Conservation (phyloP, 2,888 invertebrate genomes). For the Abscondita cerata region DNA sequence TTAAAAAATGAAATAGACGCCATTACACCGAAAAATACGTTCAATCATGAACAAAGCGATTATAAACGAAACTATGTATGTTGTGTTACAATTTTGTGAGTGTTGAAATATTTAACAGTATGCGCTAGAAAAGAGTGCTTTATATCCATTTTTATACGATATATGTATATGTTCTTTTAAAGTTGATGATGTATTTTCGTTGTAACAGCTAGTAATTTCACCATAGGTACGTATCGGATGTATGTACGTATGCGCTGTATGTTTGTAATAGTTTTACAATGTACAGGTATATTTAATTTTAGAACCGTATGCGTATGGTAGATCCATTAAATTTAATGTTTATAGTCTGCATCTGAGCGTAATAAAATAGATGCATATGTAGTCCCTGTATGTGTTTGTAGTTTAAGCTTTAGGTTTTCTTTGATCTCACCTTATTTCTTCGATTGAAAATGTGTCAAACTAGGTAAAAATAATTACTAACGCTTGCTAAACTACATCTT, state of each 20-base stretch:
- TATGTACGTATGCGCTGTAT: no score
- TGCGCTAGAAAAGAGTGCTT: neutral
- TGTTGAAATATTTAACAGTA: neutral
- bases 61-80: no score
- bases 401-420: no score
- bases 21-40: no score
- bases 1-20: no score
- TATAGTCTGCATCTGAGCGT: constrained; percentile 20
- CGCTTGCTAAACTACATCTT: neutral
- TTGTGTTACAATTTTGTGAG: neutral
- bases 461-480: no score
- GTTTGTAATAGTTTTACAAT: constrained; percentile 4
- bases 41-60: no score
- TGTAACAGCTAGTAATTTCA: constrained; percentile 4
- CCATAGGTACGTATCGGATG: neutral
- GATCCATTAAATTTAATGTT: constrained; percentile 26
- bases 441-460: no score
- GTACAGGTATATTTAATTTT: constrained; percentile 25
- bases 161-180: neutral
- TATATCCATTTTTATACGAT: neutral
- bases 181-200: neutral
- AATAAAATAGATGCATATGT: constrained; percentile 13
- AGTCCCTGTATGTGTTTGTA: neutral
- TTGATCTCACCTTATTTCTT: no score
- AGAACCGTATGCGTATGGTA: constrained; percentile 20